Conservation (phyloP, 2,888 invertebrate species). For the Caenorhabditis plicata region DNA sequence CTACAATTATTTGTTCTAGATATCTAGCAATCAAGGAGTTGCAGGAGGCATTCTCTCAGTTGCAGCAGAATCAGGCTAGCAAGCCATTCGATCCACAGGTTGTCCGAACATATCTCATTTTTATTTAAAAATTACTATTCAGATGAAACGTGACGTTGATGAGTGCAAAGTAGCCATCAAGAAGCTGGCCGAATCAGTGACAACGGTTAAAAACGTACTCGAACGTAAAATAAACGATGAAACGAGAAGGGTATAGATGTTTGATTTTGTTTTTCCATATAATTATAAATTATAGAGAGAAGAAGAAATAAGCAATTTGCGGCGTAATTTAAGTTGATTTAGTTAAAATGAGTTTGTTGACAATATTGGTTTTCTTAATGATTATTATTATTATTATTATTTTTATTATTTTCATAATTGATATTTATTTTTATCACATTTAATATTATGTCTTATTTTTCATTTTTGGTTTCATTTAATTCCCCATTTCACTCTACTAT, state of each 20-base stretch:
- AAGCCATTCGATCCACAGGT: constrained; percentile 19
- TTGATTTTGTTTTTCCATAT: background rate
- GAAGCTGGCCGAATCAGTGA: constrained; percentile 63
- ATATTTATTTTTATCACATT: too few species aligned
- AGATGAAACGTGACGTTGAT: constrained; percentile 55
- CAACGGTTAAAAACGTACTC: constrained; percentile 64
- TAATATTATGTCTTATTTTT: too few species aligned
- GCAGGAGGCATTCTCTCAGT: constrained; percentile 60
- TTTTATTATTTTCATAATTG: too few species aligned
- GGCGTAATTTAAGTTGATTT: constrained; percentile 5
- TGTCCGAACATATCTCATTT: background rate
- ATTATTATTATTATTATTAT: too few species aligned
- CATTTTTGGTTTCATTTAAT: too few species aligned
- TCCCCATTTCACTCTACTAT: too few species aligned
- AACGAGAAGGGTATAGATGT: constrained; percentile 38
- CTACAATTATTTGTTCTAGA: constrained; percentile 24
- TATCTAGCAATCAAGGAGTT: constrained; percentile 62
- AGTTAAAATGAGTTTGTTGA: too few species aligned
- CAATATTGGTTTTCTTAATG: too few species aligned
- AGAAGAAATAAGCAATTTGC: constrained; percentile 20
- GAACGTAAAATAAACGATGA: constrained; percentile 62
- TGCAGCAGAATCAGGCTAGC: constrained; percentile 30
- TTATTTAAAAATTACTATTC: background rate
- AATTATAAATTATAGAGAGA: constrained; percentile 12
- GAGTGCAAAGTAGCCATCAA: constrained; percentile 65